A percentile compares a stretch with the other conserved stretches of the same genome.
phyloP scores from a whole-genome alignment of 1,140 invertebrate species.

The Helicoverpa zea region DNA sequence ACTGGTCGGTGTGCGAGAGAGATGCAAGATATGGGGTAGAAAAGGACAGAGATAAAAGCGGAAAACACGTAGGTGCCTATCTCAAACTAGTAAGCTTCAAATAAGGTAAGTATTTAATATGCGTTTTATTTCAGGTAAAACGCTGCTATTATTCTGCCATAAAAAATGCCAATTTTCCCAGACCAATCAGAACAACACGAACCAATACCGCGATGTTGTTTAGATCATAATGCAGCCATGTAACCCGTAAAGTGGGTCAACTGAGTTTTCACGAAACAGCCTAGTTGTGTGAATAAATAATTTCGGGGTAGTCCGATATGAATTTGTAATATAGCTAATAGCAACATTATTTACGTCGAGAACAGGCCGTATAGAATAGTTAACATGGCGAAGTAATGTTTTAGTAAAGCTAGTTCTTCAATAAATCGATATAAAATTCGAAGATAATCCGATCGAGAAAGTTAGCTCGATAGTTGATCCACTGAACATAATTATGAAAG shows the following conservation, averaged over 20 bases:
- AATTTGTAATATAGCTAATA: slow-evolving; percentile 20
- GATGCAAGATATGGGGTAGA: no score
- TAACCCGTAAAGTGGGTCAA: slow-evolving; percentile 21
- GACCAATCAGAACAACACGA: slow-evolving; percentile 24
- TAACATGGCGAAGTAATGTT: not conserved
- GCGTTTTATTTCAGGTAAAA: no score
- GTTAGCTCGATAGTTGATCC: no score
- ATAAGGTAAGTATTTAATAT: no score
- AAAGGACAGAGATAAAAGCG: no score
- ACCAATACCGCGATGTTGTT: slow-evolving; percentile 21
- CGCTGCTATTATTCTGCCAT: not conserved
- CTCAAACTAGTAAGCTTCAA: no score
- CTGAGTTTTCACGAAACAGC: slow-evolving; percentile 8
- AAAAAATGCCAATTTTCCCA: not conserved
- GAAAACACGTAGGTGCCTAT: no score
- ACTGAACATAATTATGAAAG: no score
- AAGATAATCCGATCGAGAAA: no score
- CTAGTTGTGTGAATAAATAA: slow-evolving; percentile 28
- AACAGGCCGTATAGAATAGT: not conserved
- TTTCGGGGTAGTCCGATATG: not conserved
- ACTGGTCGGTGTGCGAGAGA: no score
- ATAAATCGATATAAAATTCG: not conserved
- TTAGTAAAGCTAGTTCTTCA: not conserved
- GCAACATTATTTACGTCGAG: slow-evolving; percentile 21
- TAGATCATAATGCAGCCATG: slow-evolving; percentile 23